phyloP scores from a whole-genome alignment of 1,140 invertebrate species.

The Pogonus chalceus region DNA sequence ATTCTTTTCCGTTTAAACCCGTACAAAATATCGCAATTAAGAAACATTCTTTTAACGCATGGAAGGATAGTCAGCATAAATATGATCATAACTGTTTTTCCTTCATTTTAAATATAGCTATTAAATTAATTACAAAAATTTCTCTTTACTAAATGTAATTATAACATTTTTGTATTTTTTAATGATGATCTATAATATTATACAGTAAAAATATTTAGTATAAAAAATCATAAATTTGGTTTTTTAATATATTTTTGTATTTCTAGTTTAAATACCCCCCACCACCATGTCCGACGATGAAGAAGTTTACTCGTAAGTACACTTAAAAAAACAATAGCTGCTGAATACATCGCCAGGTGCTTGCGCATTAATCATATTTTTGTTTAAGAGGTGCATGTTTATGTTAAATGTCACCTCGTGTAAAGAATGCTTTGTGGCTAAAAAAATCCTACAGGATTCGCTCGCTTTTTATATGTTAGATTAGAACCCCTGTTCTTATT shows the following conservation, averaged over 20 bases:
- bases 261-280: conserved; percentile 24
- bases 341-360: conserved; percentile 5
- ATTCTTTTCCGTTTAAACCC: too few species aligned
- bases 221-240: neutral
- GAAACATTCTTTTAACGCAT: too few species aligned
- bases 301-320: conserved; percentile 60
- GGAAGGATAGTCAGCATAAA: too few species aligned
- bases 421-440: conserved; percentile 23
- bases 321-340: conserved; percentile 2
- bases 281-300: conserved; percentile 62
- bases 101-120: too few species aligned
- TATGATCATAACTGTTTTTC: too few species aligned
- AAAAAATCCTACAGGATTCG: conserved; percentile 4
- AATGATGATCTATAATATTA: too few species aligned
- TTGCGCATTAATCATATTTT: neutral
- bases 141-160: too few species aligned
- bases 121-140: too few species aligned
- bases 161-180: too few species aligned
- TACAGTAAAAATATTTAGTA: too few species aligned
- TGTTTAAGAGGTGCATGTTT: conserved; percentile 13
- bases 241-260: conserved; percentile 8
- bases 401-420: neutral
- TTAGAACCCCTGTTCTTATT: conserved; percentile 14
- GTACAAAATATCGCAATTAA: too few species aligned
- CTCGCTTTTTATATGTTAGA: conserved; percentile 10